Evolutionary conservation across 2,797 vertebrate genomes (phyloP).

Genomic region (Ptychadena robeensis): DNA sequence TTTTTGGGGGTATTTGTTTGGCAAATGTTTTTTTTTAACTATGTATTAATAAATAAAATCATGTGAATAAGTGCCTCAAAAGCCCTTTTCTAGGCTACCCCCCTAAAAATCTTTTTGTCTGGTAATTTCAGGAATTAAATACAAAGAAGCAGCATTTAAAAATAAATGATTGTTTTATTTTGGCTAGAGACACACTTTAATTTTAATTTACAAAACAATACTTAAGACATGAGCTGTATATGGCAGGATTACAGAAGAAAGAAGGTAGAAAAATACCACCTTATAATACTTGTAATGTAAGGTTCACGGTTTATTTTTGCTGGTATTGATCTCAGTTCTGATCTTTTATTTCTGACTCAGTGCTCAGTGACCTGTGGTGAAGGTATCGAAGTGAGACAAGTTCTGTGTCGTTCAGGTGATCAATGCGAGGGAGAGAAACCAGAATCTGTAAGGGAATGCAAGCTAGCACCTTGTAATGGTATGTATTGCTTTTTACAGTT

Average conservation of each 20-base stretch:
- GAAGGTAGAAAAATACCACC: not conserved
- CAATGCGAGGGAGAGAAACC: conserved; percentile 88
- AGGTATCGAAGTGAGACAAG: conserved; percentile 83
- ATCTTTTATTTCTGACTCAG: conserved; percentile 68
- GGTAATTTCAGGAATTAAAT: too few species aligned
- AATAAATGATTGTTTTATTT: too few species aligned
- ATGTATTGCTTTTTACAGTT: conserved; percentile 56
- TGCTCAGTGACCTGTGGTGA: conserved; percentile 94
- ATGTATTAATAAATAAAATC: too few species aligned
- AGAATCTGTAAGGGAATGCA: conserved; percentile 78
- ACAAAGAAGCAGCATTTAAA: too few species aligned
- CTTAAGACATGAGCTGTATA: not conserved
- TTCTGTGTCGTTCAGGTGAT: conserved; percentile 85
- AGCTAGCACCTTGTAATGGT: conserved; percentile 85
- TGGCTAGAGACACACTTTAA: too few species aligned
- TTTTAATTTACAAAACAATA: too few species aligned
- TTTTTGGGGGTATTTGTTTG: too few species aligned
- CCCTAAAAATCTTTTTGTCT: too few species aligned
- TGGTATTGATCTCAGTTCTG: not conserved
- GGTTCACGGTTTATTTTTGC: not conserved
- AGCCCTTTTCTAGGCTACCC: too few species aligned
- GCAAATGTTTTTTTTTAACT: too few species aligned
- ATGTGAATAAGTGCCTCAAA: too few species aligned
- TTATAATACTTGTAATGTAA: not conserved
- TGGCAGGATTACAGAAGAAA: not conserved